A percentile compares a stretch with the other conserved stretches of the same genome.
phyloP scores from a whole-genome alignment of 2,113 vertebrate species.

The Camelus bactrianus region DNA sequence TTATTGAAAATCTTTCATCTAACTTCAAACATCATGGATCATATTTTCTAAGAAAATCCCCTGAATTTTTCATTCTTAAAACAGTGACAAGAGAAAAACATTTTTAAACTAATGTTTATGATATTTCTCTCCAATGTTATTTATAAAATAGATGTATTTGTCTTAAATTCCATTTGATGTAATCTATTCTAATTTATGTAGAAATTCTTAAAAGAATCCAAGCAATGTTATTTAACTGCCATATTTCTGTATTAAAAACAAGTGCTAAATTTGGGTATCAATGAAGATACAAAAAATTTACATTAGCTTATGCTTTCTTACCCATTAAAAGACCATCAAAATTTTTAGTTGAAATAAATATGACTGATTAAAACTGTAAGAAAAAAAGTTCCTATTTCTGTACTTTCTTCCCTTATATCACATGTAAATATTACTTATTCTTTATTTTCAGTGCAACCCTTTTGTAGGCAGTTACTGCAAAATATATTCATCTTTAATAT shows the following conservation, averaged over 20 bases:
- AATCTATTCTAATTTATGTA: neutral
- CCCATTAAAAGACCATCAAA: neutral
- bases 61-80: constrained; percentile 30
- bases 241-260: neutral
- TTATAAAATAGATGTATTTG: neutral
- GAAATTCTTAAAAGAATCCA: constrained; percentile 39
- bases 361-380: neutral
- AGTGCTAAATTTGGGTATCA: neutral
- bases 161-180: neutral
- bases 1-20: neutral
- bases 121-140: neutral
- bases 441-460: constrained; percentile 50
- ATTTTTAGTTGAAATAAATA: constrained; percentile 44
- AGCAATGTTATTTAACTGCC: neutral
- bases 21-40: neutral
- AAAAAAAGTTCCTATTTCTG: neutral
- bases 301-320: neutral
- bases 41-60: neutral
- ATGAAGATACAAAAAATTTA: neutral
- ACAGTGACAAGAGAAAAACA: neutral
- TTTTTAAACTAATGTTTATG: constrained; percentile 27
- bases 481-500: neutral
- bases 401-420: neutral
- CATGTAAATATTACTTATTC: neutral
- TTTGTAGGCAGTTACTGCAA: neutral